Conservation (phyloP, 1,140 invertebrate genomes). For the Megalopta genalis region DNA sequence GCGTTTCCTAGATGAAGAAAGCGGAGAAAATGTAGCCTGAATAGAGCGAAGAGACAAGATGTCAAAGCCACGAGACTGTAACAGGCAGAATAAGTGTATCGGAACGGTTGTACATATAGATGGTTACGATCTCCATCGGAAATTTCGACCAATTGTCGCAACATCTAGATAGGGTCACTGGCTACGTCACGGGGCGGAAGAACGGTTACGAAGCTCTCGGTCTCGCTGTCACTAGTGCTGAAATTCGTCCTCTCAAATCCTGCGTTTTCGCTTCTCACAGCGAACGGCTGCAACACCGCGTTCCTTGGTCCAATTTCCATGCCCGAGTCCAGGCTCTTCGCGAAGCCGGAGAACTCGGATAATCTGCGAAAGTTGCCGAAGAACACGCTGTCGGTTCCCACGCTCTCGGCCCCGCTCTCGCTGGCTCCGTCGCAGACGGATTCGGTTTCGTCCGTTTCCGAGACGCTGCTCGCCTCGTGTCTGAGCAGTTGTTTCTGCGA, state of each 20-base stretch:
- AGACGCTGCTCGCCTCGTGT: conserved; percentile 78
- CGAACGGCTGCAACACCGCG: conserved; percentile 48
- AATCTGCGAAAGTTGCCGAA: conserved; percentile 81
- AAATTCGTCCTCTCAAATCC: conserved; percentile 58
- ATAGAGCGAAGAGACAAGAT: not conserved
- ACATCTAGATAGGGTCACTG: conserved; percentile 60
- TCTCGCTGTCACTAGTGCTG: conserved; percentile 77
- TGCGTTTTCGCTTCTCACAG: conserved; percentile 41
- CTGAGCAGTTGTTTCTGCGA: conserved; percentile 70
- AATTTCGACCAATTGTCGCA: no score
- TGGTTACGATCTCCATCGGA: conserved; percentile 4
- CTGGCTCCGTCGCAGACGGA: conserved; percentile 87
- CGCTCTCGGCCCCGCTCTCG: conserved; percentile 91
- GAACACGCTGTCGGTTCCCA: conserved; percentile 91
- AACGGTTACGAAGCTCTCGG: conserved; percentile 79
- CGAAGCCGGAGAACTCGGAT: conserved; percentile 78
- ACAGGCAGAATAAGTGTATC: no score
- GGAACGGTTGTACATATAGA: not conserved
- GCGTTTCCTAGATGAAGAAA: not conserved
- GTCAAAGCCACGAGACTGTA: no score
- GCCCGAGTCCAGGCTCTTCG: conserved; percentile 75
- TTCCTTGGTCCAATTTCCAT: conserved; percentile 60
- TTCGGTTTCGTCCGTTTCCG: conserved; percentile 86
- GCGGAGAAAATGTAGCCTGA: not conserved
- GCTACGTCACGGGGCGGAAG: conserved; percentile 63